These are phyloP conservation scores for Tauraco erythrolophus DNA, from an alignment of 2,113 vertebrate species.

Conservation along the genomic window DNA sequence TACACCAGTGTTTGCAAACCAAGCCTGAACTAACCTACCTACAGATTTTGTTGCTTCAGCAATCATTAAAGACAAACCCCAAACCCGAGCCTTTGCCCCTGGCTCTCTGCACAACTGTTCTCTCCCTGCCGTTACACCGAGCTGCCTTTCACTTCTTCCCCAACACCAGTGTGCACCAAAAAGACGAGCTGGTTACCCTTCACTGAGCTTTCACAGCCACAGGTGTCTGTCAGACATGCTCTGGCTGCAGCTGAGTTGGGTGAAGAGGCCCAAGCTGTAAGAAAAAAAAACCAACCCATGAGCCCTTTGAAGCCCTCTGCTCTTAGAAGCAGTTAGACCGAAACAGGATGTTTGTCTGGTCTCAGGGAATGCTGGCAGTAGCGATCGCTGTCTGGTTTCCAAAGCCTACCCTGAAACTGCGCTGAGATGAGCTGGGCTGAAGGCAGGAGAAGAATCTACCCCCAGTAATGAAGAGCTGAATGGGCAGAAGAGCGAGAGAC, in stretches of 20 bases:
- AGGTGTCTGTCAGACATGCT: neutral
- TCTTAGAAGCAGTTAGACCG: neutral
- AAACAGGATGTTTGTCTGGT: constrained; percentile 47
- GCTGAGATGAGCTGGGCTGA: neutral
- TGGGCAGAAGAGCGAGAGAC: neutral
- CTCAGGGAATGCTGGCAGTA: neutral
- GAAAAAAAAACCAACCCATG: neutral
- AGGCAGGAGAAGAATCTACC: neutral
- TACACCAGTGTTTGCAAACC: neutral
- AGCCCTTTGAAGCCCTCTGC: neutral
- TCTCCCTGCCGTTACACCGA: neutral
- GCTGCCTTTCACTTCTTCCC: neutral
- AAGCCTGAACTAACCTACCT: neutral
- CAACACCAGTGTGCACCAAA: neutral
- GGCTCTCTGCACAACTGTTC: neutral
- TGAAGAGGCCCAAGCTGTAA: neutral
- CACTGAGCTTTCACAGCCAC: neutral
- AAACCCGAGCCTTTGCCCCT: neutral
- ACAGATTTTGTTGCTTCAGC: neutral
- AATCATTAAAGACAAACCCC: neutral
- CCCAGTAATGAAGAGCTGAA: neutral
- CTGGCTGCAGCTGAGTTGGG: neutral
- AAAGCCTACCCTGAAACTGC: neutral
- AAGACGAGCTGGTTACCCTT: neutral
- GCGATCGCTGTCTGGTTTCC: neutral